A percentile compares a stretch with the other conserved stretches of the same genome.
Conservation (phyloP, 2,888 invertebrate genomes). For the Bedellia somnulentella region DNA sequence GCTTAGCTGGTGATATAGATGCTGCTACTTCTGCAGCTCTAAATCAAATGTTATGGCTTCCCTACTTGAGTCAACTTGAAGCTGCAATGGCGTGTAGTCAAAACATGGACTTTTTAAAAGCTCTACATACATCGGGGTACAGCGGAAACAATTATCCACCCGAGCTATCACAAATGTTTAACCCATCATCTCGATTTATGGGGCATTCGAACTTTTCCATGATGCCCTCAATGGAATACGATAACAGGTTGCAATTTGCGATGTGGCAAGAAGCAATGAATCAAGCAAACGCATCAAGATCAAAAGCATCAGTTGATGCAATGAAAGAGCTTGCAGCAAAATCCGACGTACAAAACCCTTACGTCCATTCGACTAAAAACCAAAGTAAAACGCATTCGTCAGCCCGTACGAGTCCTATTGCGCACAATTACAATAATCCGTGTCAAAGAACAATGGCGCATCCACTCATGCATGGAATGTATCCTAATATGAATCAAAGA, state of each 20-base stretch:
- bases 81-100: slow-evolving; percentile 60
- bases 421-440: slow-evolving; percentile 35
- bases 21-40: slow-evolving; percentile 70
- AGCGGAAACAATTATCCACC: slow-evolving; percentile 45
- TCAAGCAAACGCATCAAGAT: slow-evolving; percentile 41
- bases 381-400: slow-evolving; percentile 39
- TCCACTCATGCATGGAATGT: slow-evolving; percentile 38
- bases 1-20: slow-evolving; percentile 66
- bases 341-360: slow-evolving; percentile 41
- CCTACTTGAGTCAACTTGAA: slow-evolving; percentile 67
- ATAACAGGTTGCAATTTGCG: slow-evolving; percentile 59
- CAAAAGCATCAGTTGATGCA: slow-evolving; percentile 29
- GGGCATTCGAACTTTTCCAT: slow-evolving; percentile 39
- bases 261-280: slow-evolving; percentile 73
- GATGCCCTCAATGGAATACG: slow-evolving; percentile 51
- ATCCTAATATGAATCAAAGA: slow-evolving; percentile 35
- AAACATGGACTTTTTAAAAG: slow-evolving; percentile 62
- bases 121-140: slow-evolving; percentile 51
- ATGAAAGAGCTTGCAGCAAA: slow-evolving; percentile 29
- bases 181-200: slow-evolving; percentile 39
- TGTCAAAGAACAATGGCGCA: slow-evolving; percentile 27
- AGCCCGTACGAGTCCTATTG: slow-evolving; percentile 52
- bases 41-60: slow-evolving; percentile 75
- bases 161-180: slow-evolving; percentile 54
- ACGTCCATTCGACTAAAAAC: slow-evolving; percentile 43